Evolutionary conservation across 2,797 vertebrate species (phyloP), one percentile per base, ranked within the genome.

Genomic region (Leptatherina wallacei): DNA sequence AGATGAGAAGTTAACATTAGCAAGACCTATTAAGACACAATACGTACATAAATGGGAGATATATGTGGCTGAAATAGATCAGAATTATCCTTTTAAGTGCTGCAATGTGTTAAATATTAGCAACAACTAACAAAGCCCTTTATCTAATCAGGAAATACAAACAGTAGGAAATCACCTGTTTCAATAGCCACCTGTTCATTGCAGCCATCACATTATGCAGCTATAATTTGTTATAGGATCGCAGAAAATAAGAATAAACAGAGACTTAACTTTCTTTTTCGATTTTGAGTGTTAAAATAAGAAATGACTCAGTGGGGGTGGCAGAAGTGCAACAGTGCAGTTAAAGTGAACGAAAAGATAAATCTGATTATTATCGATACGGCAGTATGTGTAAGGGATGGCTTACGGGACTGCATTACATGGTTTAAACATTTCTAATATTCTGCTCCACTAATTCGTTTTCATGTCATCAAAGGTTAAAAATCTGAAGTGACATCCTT

Each of bases 31-130:
- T 18, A 24, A 13, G 22, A 51, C 22, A n/a, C n/a, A 51, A 51
- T 8, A 11, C 13, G 47, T 14, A 27, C 22, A 42, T 62, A 20
- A n/a, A 29, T 55, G 22, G 24, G 52, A 36, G 18, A 40, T 30
- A 27, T 14, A 27, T 14, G 12, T 6, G 24, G 51, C 22, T 27
- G 51, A 54, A 56, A 56, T 32, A 56, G 54, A 30, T 29, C 51
- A 29, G 51, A 54, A 52, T 54, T 6, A 27, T 54, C 24, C 29
- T 47, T 33, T 49, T 32, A 63, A 51, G 44, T 51, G 24, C 35
- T 65, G n/a, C 47, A 24, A 27, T 24, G 12, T 51, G 61, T 22
- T 29, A 20, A 62, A 49, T 62, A 49, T 49, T 62, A 47, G 44
- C 20, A 49, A 20, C 16, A 47, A 47, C 14, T 20, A 6, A 20